A percentile compares a stretch with the other conserved stretches of the same genome.
Evolutionary conservation across 2,888 invertebrate genomes (phyloP).

Genomic region (Keiferia lycopersicella): DNA sequence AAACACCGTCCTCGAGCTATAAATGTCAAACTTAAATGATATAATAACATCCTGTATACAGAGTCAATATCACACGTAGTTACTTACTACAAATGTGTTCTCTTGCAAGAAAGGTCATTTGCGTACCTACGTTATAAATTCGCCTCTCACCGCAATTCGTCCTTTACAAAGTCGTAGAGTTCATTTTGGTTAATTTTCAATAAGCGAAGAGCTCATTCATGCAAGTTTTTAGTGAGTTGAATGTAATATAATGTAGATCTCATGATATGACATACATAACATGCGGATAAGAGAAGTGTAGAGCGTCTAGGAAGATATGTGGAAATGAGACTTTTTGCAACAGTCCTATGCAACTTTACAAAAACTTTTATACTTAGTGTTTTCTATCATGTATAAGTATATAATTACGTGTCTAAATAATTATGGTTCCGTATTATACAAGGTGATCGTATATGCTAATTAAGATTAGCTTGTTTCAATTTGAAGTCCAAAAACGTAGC

Average conservation of each 20-base stretch:
- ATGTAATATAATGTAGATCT: neutral
- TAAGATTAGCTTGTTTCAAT: neutral
- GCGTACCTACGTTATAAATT: slow-evolving; percentile 12
- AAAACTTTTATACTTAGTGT: neutral
- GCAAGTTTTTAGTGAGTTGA: neutral
- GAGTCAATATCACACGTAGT: neutral
- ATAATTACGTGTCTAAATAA: neutral
- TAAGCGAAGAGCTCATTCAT: neutral
- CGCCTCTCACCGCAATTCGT: slow-evolving; percentile 20
- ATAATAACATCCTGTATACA: neutral
- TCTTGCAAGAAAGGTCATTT: slow-evolving; percentile 20
- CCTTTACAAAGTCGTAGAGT: slow-evolving; percentile 5
- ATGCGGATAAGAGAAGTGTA: neutral
- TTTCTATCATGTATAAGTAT: neutral
- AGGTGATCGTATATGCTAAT: slow-evolving; percentile 2
- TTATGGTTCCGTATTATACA: neutral
- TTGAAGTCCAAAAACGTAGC: neutral
- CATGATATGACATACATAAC: slow-evolving; percentile 11
- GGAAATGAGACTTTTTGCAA: slow-evolving; percentile 17
- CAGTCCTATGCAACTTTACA: neutral
- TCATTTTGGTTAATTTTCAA: neutral
- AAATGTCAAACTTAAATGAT: neutral
- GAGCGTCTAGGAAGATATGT: neutral
- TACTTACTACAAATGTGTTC: slow-evolving; percentile 1
- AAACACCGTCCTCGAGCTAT: neutral